phyloP scores from a whole-genome alignment of 2,113 vertebrate genomes.

The Aspiorhynchus laticeps region DNA sequence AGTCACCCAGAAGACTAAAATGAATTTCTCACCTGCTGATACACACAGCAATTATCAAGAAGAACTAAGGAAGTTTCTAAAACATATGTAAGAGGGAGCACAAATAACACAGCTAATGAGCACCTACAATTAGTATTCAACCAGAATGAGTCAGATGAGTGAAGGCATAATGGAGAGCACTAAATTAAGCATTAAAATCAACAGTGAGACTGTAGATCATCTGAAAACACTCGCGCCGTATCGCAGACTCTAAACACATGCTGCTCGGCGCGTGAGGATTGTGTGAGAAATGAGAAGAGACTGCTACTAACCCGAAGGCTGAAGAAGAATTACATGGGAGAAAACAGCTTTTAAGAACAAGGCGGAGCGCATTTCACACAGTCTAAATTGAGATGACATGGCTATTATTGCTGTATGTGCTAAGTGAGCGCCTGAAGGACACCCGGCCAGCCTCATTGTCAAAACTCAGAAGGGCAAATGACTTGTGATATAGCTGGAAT shows the following conservation, averaged over 20 bases:
- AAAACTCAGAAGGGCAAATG: slow-evolving; percentile 39
- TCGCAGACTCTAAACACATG: slow-evolving; percentile 1
- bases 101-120: slow-evolving; percentile 12
- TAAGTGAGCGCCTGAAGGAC: slow-evolving; percentile 33
- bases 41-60: not conserved
- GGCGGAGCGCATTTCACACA: slow-evolving; percentile 18
- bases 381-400: slow-evolving; percentile 38
- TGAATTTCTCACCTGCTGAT: slow-evolving; percentile 14
- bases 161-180: slow-evolving; percentile 28
- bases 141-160: slow-evolving; percentile 29
- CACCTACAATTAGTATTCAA: slow-evolving; percentile 37
- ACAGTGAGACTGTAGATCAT: slow-evolving; percentile 10
- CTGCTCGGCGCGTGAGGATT: not conserved
- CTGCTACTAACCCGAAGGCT: slow-evolving; percentile 18
- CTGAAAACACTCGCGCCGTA: not conserved
- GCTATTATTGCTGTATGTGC: slow-evolving; percentile 24
- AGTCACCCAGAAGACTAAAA: not conserved
- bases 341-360: slow-evolving; percentile 41
- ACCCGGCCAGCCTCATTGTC: slow-evolving; percentile 36
- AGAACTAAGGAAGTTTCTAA: not conserved
- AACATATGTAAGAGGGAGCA: slow-evolving; percentile 3
- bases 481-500: slow-evolving; percentile 42
- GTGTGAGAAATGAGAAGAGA: slow-evolving; percentile 23
- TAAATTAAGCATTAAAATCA: slow-evolving; percentile 41
- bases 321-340: not conserved